A percentile compares a stretch with the other conserved stretches of the same genome.
phyloP scores from a whole-genome alignment of 2,888 invertebrate species.

The Drosophila greeni region DNA sequence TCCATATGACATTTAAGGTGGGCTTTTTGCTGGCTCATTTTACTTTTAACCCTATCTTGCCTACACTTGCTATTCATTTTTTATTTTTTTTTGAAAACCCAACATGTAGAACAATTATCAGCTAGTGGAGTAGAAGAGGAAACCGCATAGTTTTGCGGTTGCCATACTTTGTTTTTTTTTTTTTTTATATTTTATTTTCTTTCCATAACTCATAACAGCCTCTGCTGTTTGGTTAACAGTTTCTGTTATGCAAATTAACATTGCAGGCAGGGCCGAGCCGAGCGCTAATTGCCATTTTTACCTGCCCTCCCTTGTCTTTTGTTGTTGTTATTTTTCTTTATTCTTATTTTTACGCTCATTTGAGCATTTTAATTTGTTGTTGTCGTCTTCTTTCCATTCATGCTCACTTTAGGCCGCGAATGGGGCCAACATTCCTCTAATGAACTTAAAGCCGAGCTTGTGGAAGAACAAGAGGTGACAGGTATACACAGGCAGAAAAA shows the following conservation, averaged over 20 bases:
- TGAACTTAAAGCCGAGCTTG: slow-evolving; percentile 21
- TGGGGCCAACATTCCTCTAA: slow-evolving; percentile 34
- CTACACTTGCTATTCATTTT: neutral
- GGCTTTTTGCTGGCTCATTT: slow-evolving; percentile 12
- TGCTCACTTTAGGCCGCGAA: slow-evolving; percentile 27
- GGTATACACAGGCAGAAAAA: slow-evolving; percentile 15
- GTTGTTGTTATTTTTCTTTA: slow-evolving; percentile 14
- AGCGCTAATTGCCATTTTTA: slow-evolving; percentile 38
- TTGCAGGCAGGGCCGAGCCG: slow-evolving; percentile 27
- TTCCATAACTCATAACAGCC: slow-evolving; percentile 17
- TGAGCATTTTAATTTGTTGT: slow-evolving; percentile 40
- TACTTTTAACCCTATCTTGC: slow-evolving; percentile 19
- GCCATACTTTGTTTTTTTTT: neutral
- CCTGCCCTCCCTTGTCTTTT: slow-evolving; percentile 3
- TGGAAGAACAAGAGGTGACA: slow-evolving; percentile 12
- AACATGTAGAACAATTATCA: slow-evolving; percentile 47
- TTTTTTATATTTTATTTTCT: neutral
- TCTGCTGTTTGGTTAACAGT: slow-evolving; percentile 26
- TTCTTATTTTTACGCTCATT: slow-evolving; percentile 39
- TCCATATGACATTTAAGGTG: slow-evolving; percentile 53
- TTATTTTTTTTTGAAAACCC: slow-evolving; percentile 11
- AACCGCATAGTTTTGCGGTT: slow-evolving; percentile 11
- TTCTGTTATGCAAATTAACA: slow-evolving; percentile 41
- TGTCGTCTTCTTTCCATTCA: slow-evolving; percentile 31
- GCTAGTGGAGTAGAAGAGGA: slow-evolving; percentile 13